Evolutionary conservation across 1,140 invertebrate species (phyloP).

Genomic region (Lepidurus apus): DNA sequence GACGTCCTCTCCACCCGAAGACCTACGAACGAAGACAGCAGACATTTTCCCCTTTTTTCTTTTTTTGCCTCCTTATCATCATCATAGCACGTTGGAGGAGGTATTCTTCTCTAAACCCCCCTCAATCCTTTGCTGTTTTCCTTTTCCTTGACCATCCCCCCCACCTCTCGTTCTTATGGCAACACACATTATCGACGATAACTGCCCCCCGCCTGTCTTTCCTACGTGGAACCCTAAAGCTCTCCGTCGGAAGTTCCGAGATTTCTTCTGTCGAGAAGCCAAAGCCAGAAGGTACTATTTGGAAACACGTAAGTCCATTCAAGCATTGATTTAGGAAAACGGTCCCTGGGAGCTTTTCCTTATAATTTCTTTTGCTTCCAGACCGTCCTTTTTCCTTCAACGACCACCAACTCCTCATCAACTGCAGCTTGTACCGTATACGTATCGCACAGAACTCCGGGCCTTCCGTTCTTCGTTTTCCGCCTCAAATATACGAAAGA

Average conservation of each 20-base stretch:
- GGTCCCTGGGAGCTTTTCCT: not conserved
- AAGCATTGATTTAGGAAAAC: not conserved
- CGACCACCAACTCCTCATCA: not conserved
- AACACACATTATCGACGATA: not conserved
- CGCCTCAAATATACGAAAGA: not conserved
- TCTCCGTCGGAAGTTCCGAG: not conserved
- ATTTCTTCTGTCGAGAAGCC: not conserved
- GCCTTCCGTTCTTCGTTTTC: no score
- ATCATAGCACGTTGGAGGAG: not conserved
- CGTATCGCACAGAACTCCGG: no score
- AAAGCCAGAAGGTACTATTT: not conserved
- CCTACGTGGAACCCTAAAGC: not conserved
- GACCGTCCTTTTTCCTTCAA: not conserved
- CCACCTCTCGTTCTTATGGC: not conserved
- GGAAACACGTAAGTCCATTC: not conserved
- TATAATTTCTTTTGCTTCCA: not conserved
- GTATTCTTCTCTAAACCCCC: not conserved
- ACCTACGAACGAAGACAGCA: not conserved
- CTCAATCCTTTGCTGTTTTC: not conserved
- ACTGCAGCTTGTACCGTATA: not conserved
- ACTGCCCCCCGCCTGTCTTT: not conserved
- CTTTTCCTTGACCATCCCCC: not conserved
- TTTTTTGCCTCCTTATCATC: not conserved
- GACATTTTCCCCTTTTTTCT: not conserved
- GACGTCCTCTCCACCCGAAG: constrained; percentile 12